These are phyloP conservation scores for Distichodus sexfasciatus DNA, from an alignment of 2,797 vertebrate species.

Conservation along the genomic window DNA sequence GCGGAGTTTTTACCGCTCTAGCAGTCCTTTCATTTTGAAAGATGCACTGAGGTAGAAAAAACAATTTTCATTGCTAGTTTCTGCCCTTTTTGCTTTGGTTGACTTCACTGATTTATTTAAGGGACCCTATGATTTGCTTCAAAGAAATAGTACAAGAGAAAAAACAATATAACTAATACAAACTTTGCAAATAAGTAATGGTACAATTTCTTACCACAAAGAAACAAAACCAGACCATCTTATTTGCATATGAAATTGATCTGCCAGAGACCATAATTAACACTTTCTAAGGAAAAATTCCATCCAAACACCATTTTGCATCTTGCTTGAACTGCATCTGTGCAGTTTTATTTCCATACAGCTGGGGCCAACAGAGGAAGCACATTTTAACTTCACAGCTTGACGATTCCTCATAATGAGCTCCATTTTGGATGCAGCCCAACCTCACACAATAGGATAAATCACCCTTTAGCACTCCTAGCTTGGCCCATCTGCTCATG, in stretches of 20 bases:
- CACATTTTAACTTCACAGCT: constrained; percentile 62
- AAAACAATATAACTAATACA: no score
- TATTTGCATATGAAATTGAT: constrained; percentile 20
- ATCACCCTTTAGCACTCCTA: constrained; percentile 31
- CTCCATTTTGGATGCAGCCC: constrained; percentile 48
- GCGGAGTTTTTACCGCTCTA: background rate
- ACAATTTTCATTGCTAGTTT: background rate
- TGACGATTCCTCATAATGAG: constrained; percentile 53
- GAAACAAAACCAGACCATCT: background rate
- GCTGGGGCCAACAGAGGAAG: constrained; percentile 71
- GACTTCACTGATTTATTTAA: background rate
- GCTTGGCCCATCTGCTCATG: constrained; percentile 27
- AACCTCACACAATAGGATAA: constrained; percentile 45
- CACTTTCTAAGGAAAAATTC: constrained; percentile 33
- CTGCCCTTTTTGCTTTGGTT: background rate
- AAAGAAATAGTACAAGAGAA: no score
- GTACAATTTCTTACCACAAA: background rate
- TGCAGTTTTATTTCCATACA: constrained; percentile 64
- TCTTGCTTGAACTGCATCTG: constrained; percentile 65
- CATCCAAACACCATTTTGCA: constrained; percentile 8
- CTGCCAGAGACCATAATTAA: constrained; percentile 11
- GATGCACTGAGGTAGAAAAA: background rate
- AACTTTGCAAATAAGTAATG: no score
- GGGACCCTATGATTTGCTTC: background rate
- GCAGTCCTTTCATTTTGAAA: background rate